Conservation (phyloP, 2,888 invertebrate genomes). For the Emmelina monodactyla region DNA sequence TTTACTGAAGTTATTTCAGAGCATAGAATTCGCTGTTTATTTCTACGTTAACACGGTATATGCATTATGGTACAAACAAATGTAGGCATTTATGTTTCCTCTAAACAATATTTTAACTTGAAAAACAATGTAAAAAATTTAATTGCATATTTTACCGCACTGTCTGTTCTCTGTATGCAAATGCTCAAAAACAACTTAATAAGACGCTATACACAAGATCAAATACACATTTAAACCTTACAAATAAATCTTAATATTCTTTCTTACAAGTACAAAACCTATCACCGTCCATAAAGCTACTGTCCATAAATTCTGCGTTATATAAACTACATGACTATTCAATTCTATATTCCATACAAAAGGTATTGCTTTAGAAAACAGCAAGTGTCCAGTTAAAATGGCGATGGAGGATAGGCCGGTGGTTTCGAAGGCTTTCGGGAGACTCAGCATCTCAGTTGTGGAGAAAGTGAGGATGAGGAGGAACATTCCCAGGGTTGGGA, state of each 20-base stretch:
- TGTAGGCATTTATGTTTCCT: too few relatives aligned
- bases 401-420: conserved; percentile 2
- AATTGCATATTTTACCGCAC: conserved; percentile 16
- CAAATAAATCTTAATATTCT: conserved; percentile 6
- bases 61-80: too few relatives aligned
- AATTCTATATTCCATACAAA: conserved; percentile 7
- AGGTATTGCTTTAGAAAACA: conserved; percentile 11
- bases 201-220: not conserved
- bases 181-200: not conserved
- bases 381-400: conserved; percentile 10
- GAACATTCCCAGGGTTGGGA: conserved; percentile 3
- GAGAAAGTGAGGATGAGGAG: conserved; percentile 3
- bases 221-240: not conserved
- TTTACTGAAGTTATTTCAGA: too few relatives aligned
- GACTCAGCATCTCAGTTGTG: conserved; percentile 1
- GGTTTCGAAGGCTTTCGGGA: not conserved
- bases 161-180: conserved; percentile 9
- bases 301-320: conserved; percentile 11
- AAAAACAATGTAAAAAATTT: too few relatives aligned
- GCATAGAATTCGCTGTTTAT: too few relatives aligned
- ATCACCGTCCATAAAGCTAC: conserved; percentile 10
- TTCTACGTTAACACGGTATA: too few relatives aligned
- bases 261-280: conserved; percentile 5
- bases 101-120: too few relatives aligned
- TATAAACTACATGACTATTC: conserved; percentile 7